Evolutionary conservation across 2,888 invertebrate genomes (phyloP).

Genomic region (Boloria selene): DNA sequence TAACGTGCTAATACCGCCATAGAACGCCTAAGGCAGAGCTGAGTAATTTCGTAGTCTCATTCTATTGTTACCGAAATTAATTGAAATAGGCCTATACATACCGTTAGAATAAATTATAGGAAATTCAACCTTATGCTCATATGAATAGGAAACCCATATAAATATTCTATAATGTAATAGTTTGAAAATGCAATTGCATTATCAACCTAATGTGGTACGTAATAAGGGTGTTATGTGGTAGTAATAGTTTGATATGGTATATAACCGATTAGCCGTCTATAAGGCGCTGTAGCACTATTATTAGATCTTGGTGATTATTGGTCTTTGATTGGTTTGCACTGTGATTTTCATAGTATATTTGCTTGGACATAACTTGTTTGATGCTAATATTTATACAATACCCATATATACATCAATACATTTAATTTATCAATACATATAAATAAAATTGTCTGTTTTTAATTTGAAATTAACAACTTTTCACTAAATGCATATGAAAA

Average conservation of each 20-base stretch:
- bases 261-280: slow-evolving; percentile 23
- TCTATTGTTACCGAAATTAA: slow-evolving; percentile 29
- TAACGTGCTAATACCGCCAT: slow-evolving; percentile 21
- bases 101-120: not conserved
- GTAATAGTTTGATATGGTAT: slow-evolving; percentile 6
- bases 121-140: not conserved
- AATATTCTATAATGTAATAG: not conserved
- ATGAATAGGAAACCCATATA: not conserved
- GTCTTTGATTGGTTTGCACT: slow-evolving; percentile 16
- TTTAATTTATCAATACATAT: too few relatives aligned
- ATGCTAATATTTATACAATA: not conserved
- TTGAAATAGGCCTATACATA: slow-evolving; percentile 20
- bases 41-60: slow-evolving; percentile 26
- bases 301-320: slow-evolving; percentile 12
- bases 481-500: too few relatives aligned
- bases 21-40: slow-evolving; percentile 24
- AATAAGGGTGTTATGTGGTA: not conserved
- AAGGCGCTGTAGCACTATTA: slow-evolving; percentile 22
- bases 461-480: too few relatives aligned
- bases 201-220: not conserved
- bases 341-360: slow-evolving; percentile 4
- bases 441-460: too few relatives aligned
- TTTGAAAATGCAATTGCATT: not conserved
- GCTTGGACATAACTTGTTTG: slow-evolving; percentile 10
- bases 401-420: too few relatives aligned